Conservation (phyloP, 2,888 invertebrate species). For the Tachina fera region DNA sequence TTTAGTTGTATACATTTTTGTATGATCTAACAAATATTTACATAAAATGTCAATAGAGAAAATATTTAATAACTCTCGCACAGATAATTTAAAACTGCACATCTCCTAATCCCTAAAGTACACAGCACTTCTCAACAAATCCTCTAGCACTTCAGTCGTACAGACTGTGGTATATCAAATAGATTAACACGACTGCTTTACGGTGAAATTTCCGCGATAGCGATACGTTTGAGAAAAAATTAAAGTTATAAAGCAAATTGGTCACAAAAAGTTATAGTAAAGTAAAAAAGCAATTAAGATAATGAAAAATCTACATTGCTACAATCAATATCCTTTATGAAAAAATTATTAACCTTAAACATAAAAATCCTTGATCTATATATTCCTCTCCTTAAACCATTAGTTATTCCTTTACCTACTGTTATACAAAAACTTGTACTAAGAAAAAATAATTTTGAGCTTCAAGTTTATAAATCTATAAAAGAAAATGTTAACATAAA, state of each 20-base stretch:
- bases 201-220: conserved; percentile 80
- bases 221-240: conserved; percentile 77
- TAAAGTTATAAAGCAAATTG: conserved; percentile 58
- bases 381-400: conserved; percentile 6
- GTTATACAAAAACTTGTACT: conserved; percentile 66
- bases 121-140: background rate
- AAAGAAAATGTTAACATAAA: background rate
- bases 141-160: conserved; percentile 2
- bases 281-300: conserved; percentile 26
- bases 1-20: too few species aligned
- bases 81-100: conserved; percentile 72
- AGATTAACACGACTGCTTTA: conserved; percentile 19
- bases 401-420: conserved; percentile 23
- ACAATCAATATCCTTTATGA: conserved; percentile 7
- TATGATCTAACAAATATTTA: too few species aligned
- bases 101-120: background rate
- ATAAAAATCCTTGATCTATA: conserved; percentile 13
- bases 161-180: conserved; percentile 51
- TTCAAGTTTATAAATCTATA: conserved; percentile 66
- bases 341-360: conserved; percentile 9
- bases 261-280: conserved; percentile 47
- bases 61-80: conserved; percentile 60
- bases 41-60: too few species aligned
- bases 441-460: conserved; percentile 75
- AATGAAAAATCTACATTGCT: conserved; percentile 60